phyloP scores from a whole-genome alignment of 2,888 invertebrate genomes.

The Hoplodrina blanda region DNA sequence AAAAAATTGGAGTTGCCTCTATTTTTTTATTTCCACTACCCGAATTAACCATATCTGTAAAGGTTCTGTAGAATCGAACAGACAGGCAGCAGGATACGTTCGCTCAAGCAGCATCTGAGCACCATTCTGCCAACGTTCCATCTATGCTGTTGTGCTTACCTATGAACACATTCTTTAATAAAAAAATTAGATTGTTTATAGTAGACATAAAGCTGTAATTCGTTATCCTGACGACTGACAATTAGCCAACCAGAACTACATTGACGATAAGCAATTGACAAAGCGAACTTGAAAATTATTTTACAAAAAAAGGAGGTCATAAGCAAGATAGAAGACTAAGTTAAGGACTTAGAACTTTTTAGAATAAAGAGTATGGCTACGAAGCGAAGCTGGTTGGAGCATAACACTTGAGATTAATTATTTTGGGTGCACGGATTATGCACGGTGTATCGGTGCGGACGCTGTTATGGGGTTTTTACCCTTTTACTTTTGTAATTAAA shows the following conservation, averaged over 20 bases:
- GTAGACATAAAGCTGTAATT: neutral
- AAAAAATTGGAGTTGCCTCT: no score
- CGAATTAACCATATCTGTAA: conserved; percentile 9
- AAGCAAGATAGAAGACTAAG: neutral
- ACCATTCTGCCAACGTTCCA: neutral
- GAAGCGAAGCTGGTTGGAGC: conserved; percentile 64
- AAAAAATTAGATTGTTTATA: neutral
- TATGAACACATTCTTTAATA: neutral
- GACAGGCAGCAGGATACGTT: neutral
- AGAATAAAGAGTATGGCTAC: conserved; percentile 12
- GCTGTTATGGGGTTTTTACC: conserved; percentile 71
- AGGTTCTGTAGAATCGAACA: neutral
- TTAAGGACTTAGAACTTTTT: conserved; percentile 19
- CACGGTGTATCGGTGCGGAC: conserved; percentile 61
- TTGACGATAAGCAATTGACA: neutral
- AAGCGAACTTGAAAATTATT: conserved; percentile 6
- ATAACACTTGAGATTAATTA: conserved; percentile 73
- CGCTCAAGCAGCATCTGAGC: neutral
- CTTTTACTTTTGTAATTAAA: conserved; percentile 61
- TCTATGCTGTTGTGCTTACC: no score
- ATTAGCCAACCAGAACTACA: neutral
- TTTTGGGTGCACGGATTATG: conserved; percentile 75
- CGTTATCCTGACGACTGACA: neutral
- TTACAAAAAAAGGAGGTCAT: neutral
- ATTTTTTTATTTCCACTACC: neutral